phyloP scores from a whole-genome alignment of 2,888 invertebrate genomes.

The Drosophila rellima region DNA sequence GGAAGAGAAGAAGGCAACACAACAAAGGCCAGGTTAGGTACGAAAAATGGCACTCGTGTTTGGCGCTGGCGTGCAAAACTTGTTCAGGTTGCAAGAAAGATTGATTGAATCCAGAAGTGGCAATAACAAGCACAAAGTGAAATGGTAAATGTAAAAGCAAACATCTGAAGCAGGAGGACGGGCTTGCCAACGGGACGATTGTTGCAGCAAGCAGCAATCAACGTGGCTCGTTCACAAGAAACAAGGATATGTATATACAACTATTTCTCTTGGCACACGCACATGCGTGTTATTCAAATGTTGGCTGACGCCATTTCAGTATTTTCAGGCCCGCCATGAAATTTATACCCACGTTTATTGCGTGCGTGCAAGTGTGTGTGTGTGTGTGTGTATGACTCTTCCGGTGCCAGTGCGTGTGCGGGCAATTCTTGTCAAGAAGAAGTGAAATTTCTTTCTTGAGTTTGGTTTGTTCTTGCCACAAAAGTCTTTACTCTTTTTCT shows the following conservation, averaged over 20 bases:
- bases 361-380: constrained; percentile 22
- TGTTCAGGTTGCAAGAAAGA: constrained; percentile 65
- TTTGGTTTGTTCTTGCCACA: constrained; percentile 26
- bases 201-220: constrained; percentile 19
- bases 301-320: constrained; percentile 77
- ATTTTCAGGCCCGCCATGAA: constrained; percentile 51
- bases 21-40: constrained; percentile 4
- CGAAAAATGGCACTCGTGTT: constrained; percentile 50
- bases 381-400: background rate
- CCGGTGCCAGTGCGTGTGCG: constrained; percentile 22
- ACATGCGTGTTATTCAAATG: constrained; percentile 81
- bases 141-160: constrained; percentile 78
- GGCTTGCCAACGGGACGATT: constrained; percentile 9
- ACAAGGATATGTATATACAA: constrained; percentile 43
- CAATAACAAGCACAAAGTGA: constrained; percentile 77
- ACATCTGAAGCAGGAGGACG: constrained; percentile 42
- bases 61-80: constrained; percentile 51
- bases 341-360: constrained; percentile 73
- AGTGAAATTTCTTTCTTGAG: constrained; percentile 55
- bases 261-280: constrained; percentile 68
- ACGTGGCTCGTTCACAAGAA: constrained; percentile 55
- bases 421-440: constrained; percentile 35
- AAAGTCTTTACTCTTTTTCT: constrained; percentile 35
- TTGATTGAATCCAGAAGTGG: constrained; percentile 80
- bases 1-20: background rate